Base-by-base conservation (phyloP, 2,113 vertebrate genomes). In the Carassius carassius region DNA sequence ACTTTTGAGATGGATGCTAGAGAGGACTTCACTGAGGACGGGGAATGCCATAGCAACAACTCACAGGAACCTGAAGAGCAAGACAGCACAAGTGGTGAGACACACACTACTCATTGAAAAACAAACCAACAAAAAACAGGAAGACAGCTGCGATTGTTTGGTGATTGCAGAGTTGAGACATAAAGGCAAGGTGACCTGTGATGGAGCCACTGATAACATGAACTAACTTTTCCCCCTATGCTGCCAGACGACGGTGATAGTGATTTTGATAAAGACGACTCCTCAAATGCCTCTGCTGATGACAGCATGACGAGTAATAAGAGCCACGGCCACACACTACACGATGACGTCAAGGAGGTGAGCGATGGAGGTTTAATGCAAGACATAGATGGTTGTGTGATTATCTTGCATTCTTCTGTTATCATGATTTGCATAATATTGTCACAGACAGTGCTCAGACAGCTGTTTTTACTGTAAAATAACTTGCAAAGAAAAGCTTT, bases 161-260 rank as follows among this genome's bases (percentile, higher is more conserved):
- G n/a, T n/a, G n/a, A n/a, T n/a, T n/a, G n/a, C n/a, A n/a, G 51
- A 90, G 81, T 90, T 89, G 89, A 91, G 87, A 92, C 87, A 91
- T 92, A 91, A 37, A 25, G 14, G 49, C 51, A 60, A 32, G 1
- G 23, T 21, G 76, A 25, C 17, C 32, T 69, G n/a, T 67, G 16
- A 69, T 41, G n/a, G 12, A 37, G 12, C 7, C 5, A 16, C 49
- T 12, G 17, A 51, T 81, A 51, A 32, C 29, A 37, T 44, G 12
- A 60, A 29, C 44, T 78, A 25, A 51, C 6, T 17, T 29, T 32
- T 78, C 5, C 51, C 32, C 60, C n/a, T 41, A 86, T 91, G 87
- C 90, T 89, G 89, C 84, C 93, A 95, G 94, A 95, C 88, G 94
- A 95, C 83, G 94, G 94, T 5, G 94, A 95, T 89, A 95, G 94